These are phyloP conservation scores for Hylaeus volcanicus DNA, from an alignment of 1,140 invertebrate species.

Conservation along the genomic window DNA sequence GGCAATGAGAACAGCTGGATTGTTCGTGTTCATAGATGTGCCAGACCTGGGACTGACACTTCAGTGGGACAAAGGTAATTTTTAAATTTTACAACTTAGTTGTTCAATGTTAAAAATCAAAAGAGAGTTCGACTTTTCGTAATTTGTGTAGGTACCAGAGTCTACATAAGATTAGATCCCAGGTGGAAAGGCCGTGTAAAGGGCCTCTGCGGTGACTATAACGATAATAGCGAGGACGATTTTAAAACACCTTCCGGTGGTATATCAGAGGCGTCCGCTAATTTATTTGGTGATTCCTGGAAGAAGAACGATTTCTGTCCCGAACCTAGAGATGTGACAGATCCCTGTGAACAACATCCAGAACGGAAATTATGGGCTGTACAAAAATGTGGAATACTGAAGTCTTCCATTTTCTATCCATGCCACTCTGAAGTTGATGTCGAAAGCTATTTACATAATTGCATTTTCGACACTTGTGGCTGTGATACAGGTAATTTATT, in stretches of 20 bases:
- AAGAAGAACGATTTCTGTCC: constrained; percentile 89
- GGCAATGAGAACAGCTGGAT: constrained; percentile 83
- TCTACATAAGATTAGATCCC: constrained; percentile 88
- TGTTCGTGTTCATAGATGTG: constrained; percentile 90
- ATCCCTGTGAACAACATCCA: constrained; percentile 88
- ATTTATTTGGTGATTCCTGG: constrained; percentile 93
- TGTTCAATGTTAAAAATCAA: neutral
- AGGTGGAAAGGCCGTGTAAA: constrained; percentile 88
- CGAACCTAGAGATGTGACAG: constrained; percentile 76
- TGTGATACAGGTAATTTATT: constrained; percentile 83
- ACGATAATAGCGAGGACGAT: constrained; percentile 90
- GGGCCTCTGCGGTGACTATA: constrained; percentile 95
- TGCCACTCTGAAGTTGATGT: constrained; percentile 91
- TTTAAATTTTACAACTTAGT: neutral
- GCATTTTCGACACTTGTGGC: constrained; percentile 90
- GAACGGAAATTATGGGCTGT: constrained; percentile 89
- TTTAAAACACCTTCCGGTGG: constrained; percentile 91
- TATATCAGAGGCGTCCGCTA: constrained; percentile 85
- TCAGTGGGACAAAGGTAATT: constrained; percentile 88
- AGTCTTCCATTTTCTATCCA: constrained; percentile 85
- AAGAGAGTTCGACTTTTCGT: neutral
- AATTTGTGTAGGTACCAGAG: constrained; percentile 83
- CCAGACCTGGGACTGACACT: constrained; percentile 88
- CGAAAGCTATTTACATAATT: constrained; percentile 85
- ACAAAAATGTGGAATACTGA: constrained; percentile 87